A percentile compares a stretch with the other conserved stretches of the same genome.
These are phyloP conservation scores for Echeneis naucrates DNA, from an alignment of 2,797 vertebrate species.

Conservation along the genomic window DNA sequence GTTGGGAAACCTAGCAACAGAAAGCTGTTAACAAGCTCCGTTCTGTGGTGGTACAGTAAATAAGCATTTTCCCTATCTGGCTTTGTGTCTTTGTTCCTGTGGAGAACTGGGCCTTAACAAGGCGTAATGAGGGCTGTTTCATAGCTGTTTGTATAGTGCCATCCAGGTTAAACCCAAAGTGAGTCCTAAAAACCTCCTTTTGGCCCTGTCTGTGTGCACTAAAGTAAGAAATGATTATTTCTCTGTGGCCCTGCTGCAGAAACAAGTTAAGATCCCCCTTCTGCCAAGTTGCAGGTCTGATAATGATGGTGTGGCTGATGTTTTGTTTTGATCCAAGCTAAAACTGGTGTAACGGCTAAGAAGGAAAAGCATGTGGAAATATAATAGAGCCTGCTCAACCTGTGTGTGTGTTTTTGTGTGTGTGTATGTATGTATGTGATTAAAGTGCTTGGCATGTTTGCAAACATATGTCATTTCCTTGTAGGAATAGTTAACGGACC, in stretches of 20 bases:
- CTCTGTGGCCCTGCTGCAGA: conserved; percentile 3
- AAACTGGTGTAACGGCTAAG: conserved; percentile 17
- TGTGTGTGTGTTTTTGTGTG: conserved; percentile 5
- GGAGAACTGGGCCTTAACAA: conserved; percentile 17
- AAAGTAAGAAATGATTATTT: conserved; percentile 28
- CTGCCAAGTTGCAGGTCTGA: conserved; percentile 16
- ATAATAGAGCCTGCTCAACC: conserved; percentile 2
- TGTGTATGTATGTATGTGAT: conserved; percentile 21
- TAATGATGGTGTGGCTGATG: conserved; percentile 18
- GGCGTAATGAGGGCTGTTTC: conserved; percentile 41
- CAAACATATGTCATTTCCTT: conserved; percentile 63
- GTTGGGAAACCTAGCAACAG: conserved; percentile 7
- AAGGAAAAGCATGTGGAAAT: background rate
- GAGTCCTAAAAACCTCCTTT: conserved; percentile 30
- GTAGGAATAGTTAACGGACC: conserved; percentile 61
- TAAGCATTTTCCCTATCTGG: conserved; percentile 16
- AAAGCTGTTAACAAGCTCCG: conserved; percentile 39
- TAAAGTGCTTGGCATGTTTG: conserved; percentile 57
- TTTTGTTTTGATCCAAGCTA: conserved; percentile 3
- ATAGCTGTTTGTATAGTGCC: conserved; percentile 11
- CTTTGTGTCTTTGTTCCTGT: conserved; percentile 31
- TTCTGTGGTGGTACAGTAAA: conserved; percentile 25
- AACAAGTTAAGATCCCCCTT: background rate
- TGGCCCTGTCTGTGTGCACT: conserved; percentile 20
- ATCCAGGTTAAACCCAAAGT: conserved; percentile 39